These are phyloP conservation scores for Zoanthus gigantus DNA, from an alignment of 92 coral and sea anemone species.

Conservation along the genomic window DNA sequence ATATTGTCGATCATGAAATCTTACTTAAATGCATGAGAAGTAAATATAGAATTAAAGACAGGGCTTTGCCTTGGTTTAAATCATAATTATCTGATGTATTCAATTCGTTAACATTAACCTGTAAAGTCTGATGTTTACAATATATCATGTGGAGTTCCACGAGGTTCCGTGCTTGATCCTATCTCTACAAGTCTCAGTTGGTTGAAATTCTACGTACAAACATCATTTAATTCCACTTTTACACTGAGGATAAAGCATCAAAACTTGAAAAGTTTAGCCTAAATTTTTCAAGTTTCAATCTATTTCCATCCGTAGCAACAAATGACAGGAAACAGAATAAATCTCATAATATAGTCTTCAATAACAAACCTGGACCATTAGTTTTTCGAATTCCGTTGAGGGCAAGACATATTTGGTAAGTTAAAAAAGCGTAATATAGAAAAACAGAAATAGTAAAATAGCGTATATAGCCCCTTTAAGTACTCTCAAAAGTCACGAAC, in stretches of 20 bases:
- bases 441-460: too few species aligned
- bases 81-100: constrained; percentile 16
- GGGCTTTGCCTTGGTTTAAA: constrained; percentile 15
- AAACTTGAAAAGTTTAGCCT: too few species aligned
- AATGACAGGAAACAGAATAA: too few species aligned
- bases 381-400: too few species aligned
- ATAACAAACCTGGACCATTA: too few species aligned
- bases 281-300: too few species aligned
- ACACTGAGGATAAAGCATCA: not conserved
- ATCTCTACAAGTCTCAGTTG: constrained; percentile 17
- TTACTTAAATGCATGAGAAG: constrained; percentile 11
- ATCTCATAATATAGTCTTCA: too few species aligned
- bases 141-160: not conserved
- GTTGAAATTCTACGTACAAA: constrained; percentile 6
- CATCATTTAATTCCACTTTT: not conserved
- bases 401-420: too few species aligned
- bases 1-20: constrained; percentile 5
- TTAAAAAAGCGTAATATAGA: too few species aligned
- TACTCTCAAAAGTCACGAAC: too few species aligned
- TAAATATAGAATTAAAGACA: constrained; percentile 20
- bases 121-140: not conserved
- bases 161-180: constrained; percentile 11
- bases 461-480: too few species aligned
- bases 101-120: constrained; percentile 17
- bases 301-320: too few species aligned